Base-by-base conservation (phyloP, 2,797 vertebrate species). In the Urosaurus nigricauda region DNA sequence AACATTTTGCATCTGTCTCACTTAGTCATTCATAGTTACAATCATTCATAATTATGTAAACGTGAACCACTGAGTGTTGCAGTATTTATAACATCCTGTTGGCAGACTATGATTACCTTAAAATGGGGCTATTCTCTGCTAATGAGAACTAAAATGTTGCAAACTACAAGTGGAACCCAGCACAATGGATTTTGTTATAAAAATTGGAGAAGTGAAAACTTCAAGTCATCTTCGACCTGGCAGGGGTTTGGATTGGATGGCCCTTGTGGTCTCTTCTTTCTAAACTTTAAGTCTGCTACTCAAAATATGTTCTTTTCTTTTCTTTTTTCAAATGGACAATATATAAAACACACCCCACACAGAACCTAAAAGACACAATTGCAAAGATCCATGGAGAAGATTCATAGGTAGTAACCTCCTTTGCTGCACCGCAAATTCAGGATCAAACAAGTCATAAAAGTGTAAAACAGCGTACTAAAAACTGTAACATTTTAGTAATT, bases 41-140 rank as follows among this genome's bases (percentile, higher is more conserved):
- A 93, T 93, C 91, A 92, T 93, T 96, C 94, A 89, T 86, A 84
- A 87, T 93, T 93, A 85, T 43, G n/a, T 78, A 93, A 94, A 90
- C 84, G 35, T 74, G 29, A 63, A 86, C 58, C 85, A 87, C n/a
- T 32, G 32, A 47, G 86, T 70, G 37, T 37, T 40, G 35, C 78
- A 74, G 89, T 94, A 84, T 93, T 96, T 88, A 90, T 95, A 90
- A 88, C 37, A 37, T 13, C 89, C 93, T 91, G 86, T 91, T 92
- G 78, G 82, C 89, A 87, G 81, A 88, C 63, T 85, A 35, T 89
- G 81, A 75, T 84, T 74, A 65, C 56, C 24, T 2, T 82, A 90
- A 80, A 89, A 89, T 1, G 71, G 90, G 91, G n/a, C 86, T 89
- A 89, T 77, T 84, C 75, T 81, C 37, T 58, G 83, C 88, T 94